A percentile compares a stretch with the other conserved stretches of the same genome.
These are phyloP conservation scores for Bombus sibiricus DNA, from an alignment of 1,140 invertebrate species.

Conservation along the genomic window DNA sequence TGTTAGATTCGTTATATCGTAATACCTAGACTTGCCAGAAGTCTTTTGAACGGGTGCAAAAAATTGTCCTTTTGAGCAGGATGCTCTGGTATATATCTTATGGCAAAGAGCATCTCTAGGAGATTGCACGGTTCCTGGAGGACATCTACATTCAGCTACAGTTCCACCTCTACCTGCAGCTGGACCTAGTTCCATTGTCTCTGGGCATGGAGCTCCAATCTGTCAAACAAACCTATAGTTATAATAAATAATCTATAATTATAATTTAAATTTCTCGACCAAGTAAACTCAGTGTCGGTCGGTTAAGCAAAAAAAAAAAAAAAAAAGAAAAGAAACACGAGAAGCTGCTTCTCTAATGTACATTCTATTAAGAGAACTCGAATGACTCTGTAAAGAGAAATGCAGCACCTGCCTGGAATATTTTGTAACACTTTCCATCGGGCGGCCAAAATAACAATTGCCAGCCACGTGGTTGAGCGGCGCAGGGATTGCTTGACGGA, in stretches of 20 bases:
- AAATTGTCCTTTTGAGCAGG: constrained; percentile 88
- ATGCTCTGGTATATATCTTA: constrained; percentile 87
- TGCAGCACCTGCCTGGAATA: constrained; percentile 86
- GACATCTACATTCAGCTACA: constrained; percentile 90
- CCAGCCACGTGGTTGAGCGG: constrained; percentile 90
- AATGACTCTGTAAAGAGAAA: constrained; percentile 21
- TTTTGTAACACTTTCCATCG: constrained; percentile 92
- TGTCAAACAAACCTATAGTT: constrained; percentile 70
- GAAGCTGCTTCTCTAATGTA: not conserved
- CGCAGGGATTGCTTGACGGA: constrained; percentile 90
- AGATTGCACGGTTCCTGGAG: constrained; percentile 88
- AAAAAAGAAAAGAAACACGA: not conserved
- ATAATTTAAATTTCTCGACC: not conserved
- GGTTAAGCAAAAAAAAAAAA: not conserved
- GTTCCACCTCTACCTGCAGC: constrained; percentile 83
- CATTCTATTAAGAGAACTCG: constrained; percentile 2
- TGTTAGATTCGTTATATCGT: not conserved
- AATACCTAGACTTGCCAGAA: constrained; percentile 69
- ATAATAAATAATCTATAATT: not conserved
- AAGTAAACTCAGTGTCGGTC: not conserved
- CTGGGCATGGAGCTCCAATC: constrained; percentile 90
- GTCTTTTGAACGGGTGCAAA: constrained; percentile 85
- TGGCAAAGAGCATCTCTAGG: constrained; percentile 85
- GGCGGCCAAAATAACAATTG: constrained; percentile 92
- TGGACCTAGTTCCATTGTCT: constrained; percentile 91